phyloP scores from a whole-genome alignment of 1,140 invertebrate species.

The Diorhabda carinulata region DNA sequence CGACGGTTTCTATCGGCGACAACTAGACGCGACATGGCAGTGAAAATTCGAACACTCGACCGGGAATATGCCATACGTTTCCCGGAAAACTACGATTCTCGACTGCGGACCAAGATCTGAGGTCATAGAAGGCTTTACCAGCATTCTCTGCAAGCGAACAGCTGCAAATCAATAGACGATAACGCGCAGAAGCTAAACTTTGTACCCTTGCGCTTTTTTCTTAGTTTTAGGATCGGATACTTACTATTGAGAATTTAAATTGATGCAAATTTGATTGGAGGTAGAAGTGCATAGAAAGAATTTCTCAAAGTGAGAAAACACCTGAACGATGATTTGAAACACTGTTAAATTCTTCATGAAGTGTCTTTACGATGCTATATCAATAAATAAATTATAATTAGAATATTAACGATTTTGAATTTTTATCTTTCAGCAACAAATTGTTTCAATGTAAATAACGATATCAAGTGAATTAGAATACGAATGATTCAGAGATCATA shows the following conservation, averaged over 20 bases:
- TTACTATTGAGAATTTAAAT: slow-evolving; percentile 13
- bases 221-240: slow-evolving; percentile 9
- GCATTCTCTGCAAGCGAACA: slow-evolving; percentile 16
- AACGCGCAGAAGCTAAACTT: slow-evolving; percentile 13
- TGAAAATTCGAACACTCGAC: slow-evolving; percentile 15
- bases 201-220: slow-evolving; percentile 8
- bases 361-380: too few species aligned
- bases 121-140: slow-evolving; percentile 19
- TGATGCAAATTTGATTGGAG: slow-evolving; percentile 6
- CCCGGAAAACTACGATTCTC: slow-evolving; percentile 7
- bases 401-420: too few species aligned
- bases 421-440: too few species aligned
- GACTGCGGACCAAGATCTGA: slow-evolving; percentile 14
- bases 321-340: too few species aligned
- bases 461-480: too few species aligned
- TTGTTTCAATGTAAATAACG: too few species aligned
- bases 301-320: too few species aligned
- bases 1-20: neutral
- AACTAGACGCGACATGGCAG: slow-evolving; percentile 15
- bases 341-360: too few species aligned
- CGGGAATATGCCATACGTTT: neutral
- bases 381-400: too few species aligned
- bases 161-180: slow-evolving; percentile 13
- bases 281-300: neutral
- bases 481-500: too few species aligned